These are phyloP conservation scores for Stictonetta naevosa DNA, from an alignment of 2,113 vertebrate genomes.

Conservation along the genomic window DNA sequence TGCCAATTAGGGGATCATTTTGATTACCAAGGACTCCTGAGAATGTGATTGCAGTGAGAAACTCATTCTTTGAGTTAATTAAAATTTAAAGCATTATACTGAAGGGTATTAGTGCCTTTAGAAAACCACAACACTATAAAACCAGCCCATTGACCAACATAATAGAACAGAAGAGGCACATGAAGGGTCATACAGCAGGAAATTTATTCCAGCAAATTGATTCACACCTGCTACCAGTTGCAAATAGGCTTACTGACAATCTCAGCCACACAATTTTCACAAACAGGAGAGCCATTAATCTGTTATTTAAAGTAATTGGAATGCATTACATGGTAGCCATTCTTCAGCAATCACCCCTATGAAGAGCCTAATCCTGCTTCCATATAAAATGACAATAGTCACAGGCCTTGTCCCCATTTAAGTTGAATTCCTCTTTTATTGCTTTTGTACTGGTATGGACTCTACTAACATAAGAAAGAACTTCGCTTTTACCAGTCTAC, in stretches of 20 bases:
- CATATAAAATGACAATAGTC: not conserved
- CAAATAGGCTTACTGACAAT: slow-evolving; percentile 50
- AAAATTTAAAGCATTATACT: slow-evolving; percentile 62
- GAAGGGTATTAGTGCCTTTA: slow-evolving; percentile 60
- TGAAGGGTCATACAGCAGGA: slow-evolving; percentile 51
- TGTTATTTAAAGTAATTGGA: slow-evolving; percentile 18
- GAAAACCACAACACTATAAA: slow-evolving; percentile 54
- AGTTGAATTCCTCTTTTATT: not conserved
- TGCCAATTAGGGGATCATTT: slow-evolving; percentile 31
- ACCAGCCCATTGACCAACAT: slow-evolving; percentile 35
- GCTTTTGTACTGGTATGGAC: not conserved
- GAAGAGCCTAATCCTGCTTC: not conserved
- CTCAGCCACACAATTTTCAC: slow-evolving; percentile 13
- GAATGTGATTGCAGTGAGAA: not conserved
- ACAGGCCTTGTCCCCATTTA: not conserved
- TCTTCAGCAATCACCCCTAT: not conserved
- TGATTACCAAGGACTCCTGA: slow-evolving; percentile 30
- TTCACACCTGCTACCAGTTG: slow-evolving; percentile 73
- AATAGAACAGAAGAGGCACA: slow-evolving; percentile 52
- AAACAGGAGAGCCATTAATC: slow-evolving; percentile 23
- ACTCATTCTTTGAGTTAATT: slow-evolving; percentile 29
- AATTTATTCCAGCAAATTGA: slow-evolving; percentile 60
- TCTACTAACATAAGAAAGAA: not conserved
- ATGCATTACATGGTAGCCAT: not conserved
- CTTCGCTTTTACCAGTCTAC: not conserved